These are phyloP conservation scores for Monodelphis domestica DNA, from an alignment of 2,797 vertebrate genomes.

Conservation along the genomic window DNA sequence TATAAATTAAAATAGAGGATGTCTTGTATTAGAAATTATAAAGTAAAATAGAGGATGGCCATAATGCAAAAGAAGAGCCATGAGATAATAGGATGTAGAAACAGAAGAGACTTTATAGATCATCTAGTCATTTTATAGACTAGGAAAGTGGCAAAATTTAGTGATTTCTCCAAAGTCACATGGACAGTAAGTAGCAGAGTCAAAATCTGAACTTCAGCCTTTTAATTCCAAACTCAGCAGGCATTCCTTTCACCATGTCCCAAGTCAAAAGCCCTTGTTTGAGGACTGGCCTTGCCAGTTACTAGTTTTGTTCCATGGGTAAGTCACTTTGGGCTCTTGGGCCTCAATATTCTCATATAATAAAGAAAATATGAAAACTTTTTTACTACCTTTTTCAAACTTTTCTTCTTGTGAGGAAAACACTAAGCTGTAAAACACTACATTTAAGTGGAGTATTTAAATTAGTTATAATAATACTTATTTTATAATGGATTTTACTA, in stretches of 20 bases:
- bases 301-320: neutral
- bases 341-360: neutral
- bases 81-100: neutral
- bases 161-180: neutral
- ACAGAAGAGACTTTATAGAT: neutral
- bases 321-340: neutral
- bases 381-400: neutral
- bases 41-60: neutral
- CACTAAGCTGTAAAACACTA: neutral
- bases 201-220: neutral
- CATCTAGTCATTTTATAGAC: neutral
- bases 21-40: too few relatives aligned
- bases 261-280: neutral
- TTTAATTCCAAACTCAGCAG: neutral
- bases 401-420: neutral
- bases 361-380: neutral
- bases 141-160: neutral
- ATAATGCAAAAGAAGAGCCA: too few relatives aligned
- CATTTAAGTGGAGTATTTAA: neutral
- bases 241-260: neutral
- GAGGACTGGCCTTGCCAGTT: neutral
- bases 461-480: neutral
- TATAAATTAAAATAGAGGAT: neutral
- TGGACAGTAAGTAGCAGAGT: neutral
- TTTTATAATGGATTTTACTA: neutral